Conservation (phyloP, 2,797 vertebrate genomes). For the Falco peregrinus region DNA sequence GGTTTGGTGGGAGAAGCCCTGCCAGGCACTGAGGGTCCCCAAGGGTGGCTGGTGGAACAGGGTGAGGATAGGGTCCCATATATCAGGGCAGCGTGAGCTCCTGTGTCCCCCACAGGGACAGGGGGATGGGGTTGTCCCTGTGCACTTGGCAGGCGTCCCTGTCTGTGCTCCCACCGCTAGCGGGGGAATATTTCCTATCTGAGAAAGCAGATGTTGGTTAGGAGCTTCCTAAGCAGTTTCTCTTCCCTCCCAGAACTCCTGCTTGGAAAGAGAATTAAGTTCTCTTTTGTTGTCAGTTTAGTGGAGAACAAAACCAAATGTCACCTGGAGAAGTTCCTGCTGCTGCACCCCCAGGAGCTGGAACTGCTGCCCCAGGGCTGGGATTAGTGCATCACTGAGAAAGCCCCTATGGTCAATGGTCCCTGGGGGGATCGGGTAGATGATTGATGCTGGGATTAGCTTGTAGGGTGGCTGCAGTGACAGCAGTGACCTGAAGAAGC, state of each 20-base stretch:
- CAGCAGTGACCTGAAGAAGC: background rate
- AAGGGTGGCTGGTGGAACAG: background rate
- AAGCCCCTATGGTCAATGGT: accelerated
- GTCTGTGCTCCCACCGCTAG: background rate
- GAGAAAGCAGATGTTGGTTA: constrained; percentile 35
- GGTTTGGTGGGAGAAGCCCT: background rate
- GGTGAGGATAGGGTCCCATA: background rate
- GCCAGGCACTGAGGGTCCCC: background rate
- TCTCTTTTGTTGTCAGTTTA: constrained; percentile 28
- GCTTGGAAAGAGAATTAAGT: constrained; percentile 46
- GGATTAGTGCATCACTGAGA: background rate
- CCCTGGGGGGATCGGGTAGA: background rate
- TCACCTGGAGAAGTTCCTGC: constrained; percentile 18
- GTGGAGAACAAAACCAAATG: constrained; percentile 23
- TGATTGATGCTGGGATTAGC: background rate
- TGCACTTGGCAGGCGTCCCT: background rate
- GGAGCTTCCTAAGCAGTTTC: constrained; percentile 52
- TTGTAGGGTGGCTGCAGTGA: background rate
- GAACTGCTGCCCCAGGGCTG: background rate
- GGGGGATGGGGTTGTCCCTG: background rate
- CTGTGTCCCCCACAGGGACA: background rate
- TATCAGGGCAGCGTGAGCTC: background rate
- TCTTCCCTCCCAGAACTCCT: constrained; percentile 17
- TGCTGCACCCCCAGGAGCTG: background rate
- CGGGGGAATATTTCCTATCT: constrained; percentile 42